These are phyloP conservation scores for Halcyon chelicuti DNA, from an alignment of 2,797 vertebrate species.

Conservation along the genomic window DNA sequence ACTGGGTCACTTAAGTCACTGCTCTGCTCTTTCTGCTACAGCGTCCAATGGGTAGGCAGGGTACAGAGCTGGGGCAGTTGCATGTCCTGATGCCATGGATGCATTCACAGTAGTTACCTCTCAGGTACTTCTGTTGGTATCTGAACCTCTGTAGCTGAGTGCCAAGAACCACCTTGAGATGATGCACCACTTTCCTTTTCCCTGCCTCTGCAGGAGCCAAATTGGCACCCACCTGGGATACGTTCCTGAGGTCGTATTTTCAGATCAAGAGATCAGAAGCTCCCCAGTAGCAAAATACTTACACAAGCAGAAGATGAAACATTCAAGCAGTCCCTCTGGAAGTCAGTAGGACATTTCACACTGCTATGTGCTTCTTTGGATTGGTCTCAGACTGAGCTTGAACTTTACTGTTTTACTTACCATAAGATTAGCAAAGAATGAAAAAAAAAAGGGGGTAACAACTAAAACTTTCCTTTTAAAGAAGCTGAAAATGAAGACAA, in stretches of 20 bases:
- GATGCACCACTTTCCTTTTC: not conserved
- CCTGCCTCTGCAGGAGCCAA: not conserved
- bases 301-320: not conserved
- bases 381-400: not conserved
- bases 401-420: constrained; percentile 3
- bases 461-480: constrained; percentile 24
- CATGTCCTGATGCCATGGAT: not conserved
- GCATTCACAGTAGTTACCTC: not conserved
- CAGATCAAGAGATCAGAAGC: not conserved
- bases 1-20: not conserved
- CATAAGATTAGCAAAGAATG: not conserved
- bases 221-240: not conserved
- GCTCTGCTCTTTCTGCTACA: not conserved
- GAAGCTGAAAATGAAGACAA: not conserved
- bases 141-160: not conserved
- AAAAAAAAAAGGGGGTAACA: not conserved
- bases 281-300: not conserved
- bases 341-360: not conserved
- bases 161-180: not conserved
- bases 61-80: rapidly evolving
- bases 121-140: not conserved
- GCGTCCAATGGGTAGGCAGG: rapidly evolving
- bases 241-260: not conserved
- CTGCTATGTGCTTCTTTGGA: not conserved
- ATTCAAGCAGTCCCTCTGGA: not conserved